These are phyloP conservation scores for Drosophila seclusa DNA, from an alignment of 2,888 invertebrate genomes.

Conservation along the genomic window DNA sequence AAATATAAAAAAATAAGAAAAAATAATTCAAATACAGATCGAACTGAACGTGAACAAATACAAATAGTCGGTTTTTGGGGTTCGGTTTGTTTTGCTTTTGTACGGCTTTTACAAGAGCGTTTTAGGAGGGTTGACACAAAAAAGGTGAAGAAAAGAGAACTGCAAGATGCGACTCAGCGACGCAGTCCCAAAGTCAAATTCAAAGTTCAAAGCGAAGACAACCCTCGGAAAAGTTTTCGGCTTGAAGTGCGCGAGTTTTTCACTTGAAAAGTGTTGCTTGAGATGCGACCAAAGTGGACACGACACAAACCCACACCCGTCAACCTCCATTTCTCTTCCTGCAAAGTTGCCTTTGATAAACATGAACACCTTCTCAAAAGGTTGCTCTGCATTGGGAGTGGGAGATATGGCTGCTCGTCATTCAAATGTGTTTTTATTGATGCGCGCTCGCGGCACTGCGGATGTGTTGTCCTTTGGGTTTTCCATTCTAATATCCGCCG, in stretches of 20 bases:
- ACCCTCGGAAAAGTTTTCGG: conserved; percentile 55
- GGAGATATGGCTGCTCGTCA: conserved; percentile 24
- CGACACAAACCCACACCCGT: background rate
- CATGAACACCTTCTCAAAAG: conserved; percentile 75
- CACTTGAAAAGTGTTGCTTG: conserved; percentile 70
- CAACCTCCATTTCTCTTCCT: conserved; percentile 8
- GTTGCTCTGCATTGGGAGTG: background rate
- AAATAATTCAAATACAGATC: conserved; percentile 66
- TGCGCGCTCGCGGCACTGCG: conserved; percentile 63
- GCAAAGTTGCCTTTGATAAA: conserved; percentile 53
- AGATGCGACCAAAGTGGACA: conserved; percentile 63
- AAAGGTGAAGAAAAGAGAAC: conserved; percentile 15
- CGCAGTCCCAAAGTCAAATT: conserved; percentile 48
- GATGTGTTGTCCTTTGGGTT: conserved; percentile 81
- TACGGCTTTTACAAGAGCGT: conserved; percentile 49
- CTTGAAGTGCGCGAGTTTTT: conserved; percentile 66
- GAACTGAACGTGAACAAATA: conserved; percentile 70
- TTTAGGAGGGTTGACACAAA: conserved; percentile 65
- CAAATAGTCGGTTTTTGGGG: conserved; percentile 5
- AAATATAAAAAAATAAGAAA: conserved; percentile 18
- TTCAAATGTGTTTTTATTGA: conserved; percentile 78
- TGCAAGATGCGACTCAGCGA: conserved; percentile 54
- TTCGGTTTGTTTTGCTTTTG: conserved; percentile 47
- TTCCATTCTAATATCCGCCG: conserved; percentile 83
- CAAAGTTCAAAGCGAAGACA: conserved; percentile 60